Evolutionary conservation across 2,113 vertebrate species (phyloP).

Genomic region (Mesocricetus auratus): DNA sequence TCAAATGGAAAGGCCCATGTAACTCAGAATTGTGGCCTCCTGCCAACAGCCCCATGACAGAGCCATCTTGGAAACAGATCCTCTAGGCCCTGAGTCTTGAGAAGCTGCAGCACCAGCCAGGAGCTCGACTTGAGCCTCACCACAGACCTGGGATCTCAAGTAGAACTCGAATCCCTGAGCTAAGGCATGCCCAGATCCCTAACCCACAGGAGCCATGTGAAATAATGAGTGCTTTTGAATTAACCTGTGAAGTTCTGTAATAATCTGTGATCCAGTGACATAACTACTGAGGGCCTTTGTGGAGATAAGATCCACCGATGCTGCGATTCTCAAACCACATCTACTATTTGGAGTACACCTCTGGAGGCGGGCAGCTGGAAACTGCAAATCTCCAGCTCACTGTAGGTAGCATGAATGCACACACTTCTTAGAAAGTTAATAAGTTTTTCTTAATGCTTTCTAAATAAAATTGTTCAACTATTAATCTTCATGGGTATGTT

Average conservation of each 20-base stretch:
- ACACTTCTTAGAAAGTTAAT: background rate
- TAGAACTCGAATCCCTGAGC: background rate
- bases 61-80: background rate
- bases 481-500: background rate
- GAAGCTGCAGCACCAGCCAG: background rate
- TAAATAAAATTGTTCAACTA: background rate
- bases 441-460: conserved; percentile 13
- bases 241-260: background rate
- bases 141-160: background rate
- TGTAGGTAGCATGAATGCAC: background rate
- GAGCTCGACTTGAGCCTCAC: background rate
- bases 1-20: background rate
- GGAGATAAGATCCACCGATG: background rate
- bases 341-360: background rate
- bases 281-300: background rate
- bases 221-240: background rate
- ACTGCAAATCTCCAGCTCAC: background rate
- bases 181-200: background rate
- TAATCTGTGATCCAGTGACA: background rate
- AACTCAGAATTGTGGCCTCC: background rate
- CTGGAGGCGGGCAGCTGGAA: background rate
- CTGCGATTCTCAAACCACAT: background rate
- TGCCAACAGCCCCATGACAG: background rate
- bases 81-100: background rate
- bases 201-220: background rate